phyloP scores from a whole-genome alignment of 2,113 vertebrate species.

The Cebus imitator region DNA sequence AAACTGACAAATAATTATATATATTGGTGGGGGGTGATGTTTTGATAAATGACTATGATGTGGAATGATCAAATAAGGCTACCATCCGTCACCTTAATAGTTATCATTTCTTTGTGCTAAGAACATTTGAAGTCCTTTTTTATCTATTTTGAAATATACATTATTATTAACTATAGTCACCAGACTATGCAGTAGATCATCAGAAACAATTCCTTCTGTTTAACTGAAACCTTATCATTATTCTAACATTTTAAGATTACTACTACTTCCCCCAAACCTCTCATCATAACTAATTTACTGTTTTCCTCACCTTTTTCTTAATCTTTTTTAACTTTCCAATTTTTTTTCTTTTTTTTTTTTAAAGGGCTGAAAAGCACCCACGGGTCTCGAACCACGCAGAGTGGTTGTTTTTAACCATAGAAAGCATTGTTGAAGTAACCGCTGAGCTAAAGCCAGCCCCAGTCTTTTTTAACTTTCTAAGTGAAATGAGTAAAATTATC shows the following conservation, averaged over 20 bases:
- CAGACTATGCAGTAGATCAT: background rate
- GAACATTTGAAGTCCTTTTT: background rate
- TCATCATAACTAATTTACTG: background rate
- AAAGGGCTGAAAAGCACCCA: too few species aligned
- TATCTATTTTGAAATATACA: background rate
- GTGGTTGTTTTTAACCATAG: too few species aligned
- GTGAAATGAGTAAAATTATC: conserved; percentile 3
- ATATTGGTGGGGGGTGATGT: background rate
- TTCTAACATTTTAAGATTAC: background rate
- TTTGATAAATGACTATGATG: background rate
- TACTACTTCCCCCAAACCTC: background rate
- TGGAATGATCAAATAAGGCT: background rate
- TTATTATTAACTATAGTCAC: background rate
- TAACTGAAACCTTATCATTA: background rate
- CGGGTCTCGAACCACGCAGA: too few species aligned
- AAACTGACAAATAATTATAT: background rate
- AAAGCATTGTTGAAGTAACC: too few species aligned
- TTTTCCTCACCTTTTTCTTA: background rate
- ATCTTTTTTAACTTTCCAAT: background rate
- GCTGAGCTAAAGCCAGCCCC: too few species aligned
- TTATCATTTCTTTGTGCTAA: background rate
- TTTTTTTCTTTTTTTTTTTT: too few species aligned
- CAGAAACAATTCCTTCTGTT: background rate
- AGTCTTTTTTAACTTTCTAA: conserved; percentile 2
- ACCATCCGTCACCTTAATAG: background rate